phyloP scores from a whole-genome alignment of 2,888 invertebrate species.

The Onthophagus sagittarius region DNA sequence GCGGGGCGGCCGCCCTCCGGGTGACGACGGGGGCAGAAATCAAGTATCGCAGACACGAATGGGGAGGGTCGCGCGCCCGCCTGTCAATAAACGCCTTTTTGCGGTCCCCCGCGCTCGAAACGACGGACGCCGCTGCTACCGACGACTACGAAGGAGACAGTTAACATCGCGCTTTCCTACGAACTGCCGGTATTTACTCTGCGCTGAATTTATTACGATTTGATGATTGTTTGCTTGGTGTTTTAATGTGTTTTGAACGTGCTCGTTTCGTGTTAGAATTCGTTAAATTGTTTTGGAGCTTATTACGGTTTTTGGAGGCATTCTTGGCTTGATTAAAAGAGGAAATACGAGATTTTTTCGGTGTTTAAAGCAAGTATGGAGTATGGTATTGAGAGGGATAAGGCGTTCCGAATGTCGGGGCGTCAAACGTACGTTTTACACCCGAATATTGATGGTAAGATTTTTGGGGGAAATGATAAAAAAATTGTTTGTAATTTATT shows the following conservation, averaged over 20 bases:
- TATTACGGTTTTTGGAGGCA: no score
- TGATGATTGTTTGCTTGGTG: background rate
- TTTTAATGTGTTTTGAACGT: background rate
- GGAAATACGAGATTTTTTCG: background rate
- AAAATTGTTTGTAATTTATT: background rate
- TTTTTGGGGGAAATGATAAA: background rate
- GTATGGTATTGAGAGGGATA: background rate
- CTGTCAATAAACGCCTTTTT: conserved; percentile 47
- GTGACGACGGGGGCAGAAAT: conserved; percentile 42
- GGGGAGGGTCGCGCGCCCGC: conserved; percentile 39
- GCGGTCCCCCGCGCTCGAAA: conserved; percentile 33
- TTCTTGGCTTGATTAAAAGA: background rate
- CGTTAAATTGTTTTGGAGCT: no score
- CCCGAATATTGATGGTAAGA: background rate
- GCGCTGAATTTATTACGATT: background rate
- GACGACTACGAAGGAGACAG: background rate
- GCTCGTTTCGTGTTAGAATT: background rate
- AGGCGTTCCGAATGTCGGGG: background rate
- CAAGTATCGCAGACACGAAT: conserved; percentile 34
- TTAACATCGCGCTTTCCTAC: background rate
- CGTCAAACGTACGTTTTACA: background rate
- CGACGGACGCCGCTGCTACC: background rate
- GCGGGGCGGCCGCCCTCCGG: conserved; percentile 44
- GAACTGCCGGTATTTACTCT: background rate
- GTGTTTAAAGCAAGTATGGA: background rate